A percentile compares a stretch with the other conserved stretches of the same genome.
phyloP scores from a whole-genome alignment of 1,140 invertebrate species.

The Lordiphosa clarofinis region DNA sequence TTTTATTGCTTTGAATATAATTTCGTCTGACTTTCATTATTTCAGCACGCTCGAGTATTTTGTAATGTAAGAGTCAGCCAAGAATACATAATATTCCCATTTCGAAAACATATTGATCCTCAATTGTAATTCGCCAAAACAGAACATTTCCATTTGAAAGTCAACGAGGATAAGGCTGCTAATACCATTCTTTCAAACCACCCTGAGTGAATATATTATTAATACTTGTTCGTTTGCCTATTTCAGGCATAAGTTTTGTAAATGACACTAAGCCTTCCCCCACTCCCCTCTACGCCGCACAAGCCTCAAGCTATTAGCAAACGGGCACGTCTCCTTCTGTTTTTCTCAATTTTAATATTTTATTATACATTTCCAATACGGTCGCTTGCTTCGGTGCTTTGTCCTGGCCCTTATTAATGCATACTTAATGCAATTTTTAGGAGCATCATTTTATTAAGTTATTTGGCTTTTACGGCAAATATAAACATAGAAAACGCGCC shows the following conservation, averaged over 20 bases:
- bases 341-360: constrained; percentile 58
- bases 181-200: background rate
- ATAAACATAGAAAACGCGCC: constrained; percentile 64
- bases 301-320: constrained; percentile 6
- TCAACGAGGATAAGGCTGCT: too few species aligned
- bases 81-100: too few species aligned
- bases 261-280: background rate
- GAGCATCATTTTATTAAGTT: constrained; percentile 52
- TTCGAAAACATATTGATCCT: too few species aligned
- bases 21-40: too few species aligned
- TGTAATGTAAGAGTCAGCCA: too few species aligned
- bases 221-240: background rate
- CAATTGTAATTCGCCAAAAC: too few species aligned
- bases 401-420: constrained; percentile 49
- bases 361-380: constrained; percentile 42
- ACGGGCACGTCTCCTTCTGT: constrained; percentile 29
- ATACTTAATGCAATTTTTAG: constrained; percentile 76
- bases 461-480: constrained; percentile 64
- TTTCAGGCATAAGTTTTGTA: constrained; percentile 33
- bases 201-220: background rate
- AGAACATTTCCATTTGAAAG: too few species aligned
- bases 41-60: too few species aligned
- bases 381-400: constrained; percentile 13
- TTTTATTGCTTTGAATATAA: too few species aligned
- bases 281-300: background rate